phyloP scores from a whole-genome alignment of 1,140 invertebrate species.

The Panonychus citri region DNA sequence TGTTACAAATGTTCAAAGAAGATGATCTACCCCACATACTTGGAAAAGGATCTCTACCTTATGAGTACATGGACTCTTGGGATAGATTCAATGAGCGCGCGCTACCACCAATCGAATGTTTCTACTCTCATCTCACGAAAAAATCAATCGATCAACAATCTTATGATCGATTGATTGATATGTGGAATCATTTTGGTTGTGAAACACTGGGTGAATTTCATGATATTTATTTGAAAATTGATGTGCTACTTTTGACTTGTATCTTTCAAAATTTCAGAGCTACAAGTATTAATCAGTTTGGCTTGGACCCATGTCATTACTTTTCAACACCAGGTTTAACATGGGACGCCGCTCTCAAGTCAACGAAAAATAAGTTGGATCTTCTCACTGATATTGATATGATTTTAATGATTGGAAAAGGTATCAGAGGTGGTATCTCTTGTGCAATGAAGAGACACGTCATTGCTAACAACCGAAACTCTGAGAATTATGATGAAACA shows the following conservation, averaged over 20 bases:
- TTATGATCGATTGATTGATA: background rate
- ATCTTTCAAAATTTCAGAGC: background rate
- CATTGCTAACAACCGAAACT: slow-evolving; percentile 10
- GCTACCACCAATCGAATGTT: background rate
- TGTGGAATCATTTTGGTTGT: background rate
- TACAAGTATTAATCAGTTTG: background rate
- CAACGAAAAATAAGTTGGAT: slow-evolving; percentile 6
- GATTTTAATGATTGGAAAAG: slow-evolving; percentile 18
- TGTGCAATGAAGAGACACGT: background rate
- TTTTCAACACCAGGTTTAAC: background rate
- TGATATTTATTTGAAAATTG: background rate
- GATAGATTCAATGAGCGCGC: background rate
- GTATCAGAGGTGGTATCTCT: background rate
- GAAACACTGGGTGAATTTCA: background rate
- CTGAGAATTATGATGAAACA: slow-evolving; percentile 10
- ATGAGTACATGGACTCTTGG: background rate
- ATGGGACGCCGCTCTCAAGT: background rate
- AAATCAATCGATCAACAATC: background rate
- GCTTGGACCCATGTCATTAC: background rate
- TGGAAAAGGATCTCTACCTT: background rate
- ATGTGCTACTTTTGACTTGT: background rate
- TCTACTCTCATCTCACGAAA: background rate
- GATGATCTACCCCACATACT: background rate
- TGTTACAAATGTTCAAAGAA: background rate
- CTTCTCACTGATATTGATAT: slow-evolving; percentile 15